Evolutionary conservation across 2,797 vertebrate species (phyloP).

Genomic region (Octomys mimax): DNA sequence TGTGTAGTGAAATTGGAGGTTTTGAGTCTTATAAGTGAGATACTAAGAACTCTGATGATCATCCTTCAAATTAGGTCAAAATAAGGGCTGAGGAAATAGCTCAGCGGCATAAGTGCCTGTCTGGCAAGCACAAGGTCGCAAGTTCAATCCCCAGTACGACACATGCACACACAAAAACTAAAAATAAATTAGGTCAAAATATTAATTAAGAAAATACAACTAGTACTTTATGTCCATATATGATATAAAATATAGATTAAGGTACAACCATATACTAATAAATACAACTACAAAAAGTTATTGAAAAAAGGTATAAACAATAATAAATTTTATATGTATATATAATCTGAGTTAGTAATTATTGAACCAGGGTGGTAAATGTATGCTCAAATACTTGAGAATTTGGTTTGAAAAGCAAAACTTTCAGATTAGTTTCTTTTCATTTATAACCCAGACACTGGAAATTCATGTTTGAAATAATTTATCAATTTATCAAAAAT

Average conservation of each 20-base stretch:
- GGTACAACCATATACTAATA: not conserved
- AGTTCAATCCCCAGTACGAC: too few relatives aligned
- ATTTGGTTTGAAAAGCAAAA: slow-evolving; percentile 34
- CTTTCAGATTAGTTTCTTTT: not conserved
- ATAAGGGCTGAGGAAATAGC: too few relatives aligned
- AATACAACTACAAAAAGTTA: slow-evolving; percentile 8
- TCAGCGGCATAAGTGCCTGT: too few relatives aligned
- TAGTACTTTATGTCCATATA: slow-evolving; percentile 19
- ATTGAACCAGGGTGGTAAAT: not conserved
- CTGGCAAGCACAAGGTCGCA: too few relatives aligned
- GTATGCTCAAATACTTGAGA: not conserved
- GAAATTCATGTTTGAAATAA: slow-evolving; percentile 40
- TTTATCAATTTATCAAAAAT: slow-evolving; percentile 50
- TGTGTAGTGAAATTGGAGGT: not conserved
- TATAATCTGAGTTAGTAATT: not conserved
- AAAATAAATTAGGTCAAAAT: too few relatives aligned
- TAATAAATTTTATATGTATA: too few relatives aligned
- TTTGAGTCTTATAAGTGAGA: not conserved
- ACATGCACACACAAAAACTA: too few relatives aligned
- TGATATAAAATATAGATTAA: slow-evolving; percentile 13
- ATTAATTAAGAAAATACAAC: not conserved
- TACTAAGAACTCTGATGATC: slow-evolving; percentile 3
- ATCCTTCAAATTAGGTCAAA: not conserved
- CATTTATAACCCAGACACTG: not conserved
- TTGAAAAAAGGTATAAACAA: too few relatives aligned